Base-by-base conservation (phyloP, 1,140 invertebrate species). In the Drosophila paulistorum region DNA sequence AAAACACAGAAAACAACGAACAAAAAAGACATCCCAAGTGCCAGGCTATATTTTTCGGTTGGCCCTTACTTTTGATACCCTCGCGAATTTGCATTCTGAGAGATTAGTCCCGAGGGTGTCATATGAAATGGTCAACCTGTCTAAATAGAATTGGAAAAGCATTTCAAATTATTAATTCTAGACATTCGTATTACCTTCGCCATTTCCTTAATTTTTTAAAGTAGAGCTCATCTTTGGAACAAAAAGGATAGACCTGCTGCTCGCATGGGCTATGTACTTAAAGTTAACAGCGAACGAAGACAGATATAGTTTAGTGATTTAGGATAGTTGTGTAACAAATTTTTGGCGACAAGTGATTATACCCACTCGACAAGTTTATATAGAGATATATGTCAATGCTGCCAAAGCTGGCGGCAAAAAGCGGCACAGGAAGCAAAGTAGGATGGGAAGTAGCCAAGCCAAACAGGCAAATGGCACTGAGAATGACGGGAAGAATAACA, bases 401-500 rank as follows among this genome's bases (percentile, higher is more conserved):
- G 83, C 60, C 62, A 70, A 81, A 58, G 81, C 74, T 74, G 77
- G 67, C 26, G 71, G 68, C 81, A 35, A 86, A 85, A 86, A 76
- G 68, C 76, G 65, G 9, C 71, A 67, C 75, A 71, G 75, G 78
- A 79, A 59, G 69, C 69, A 65, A 65, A 63, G 68, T 57, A n/a
- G 42, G 48, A 55, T 65, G 35, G 26, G 20, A 62, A 42, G 41
- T 55, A 37, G 55, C 33, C 55, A 35, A 59, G 51, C 33, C 39
- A 26, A 33, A 11, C 11, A 39, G 65, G 58, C 73, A 75, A 77
- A 79, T 66, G 69, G 68, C 45, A 71, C 65, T 63, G 58, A 69
- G 79, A 79, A 81, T 72, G 66, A 66, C 72, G 75, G 83, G 81
- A 87, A 30, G 72, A 86, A 87, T 87, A 87, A 85, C 83, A 82